Percentiles rank a stretch among this genome's conserved stretches.
These are phyloP conservation scores for Podocnemis expansa DNA, from an alignment of 2,113 vertebrate species.

Conservation along the genomic window DNA sequence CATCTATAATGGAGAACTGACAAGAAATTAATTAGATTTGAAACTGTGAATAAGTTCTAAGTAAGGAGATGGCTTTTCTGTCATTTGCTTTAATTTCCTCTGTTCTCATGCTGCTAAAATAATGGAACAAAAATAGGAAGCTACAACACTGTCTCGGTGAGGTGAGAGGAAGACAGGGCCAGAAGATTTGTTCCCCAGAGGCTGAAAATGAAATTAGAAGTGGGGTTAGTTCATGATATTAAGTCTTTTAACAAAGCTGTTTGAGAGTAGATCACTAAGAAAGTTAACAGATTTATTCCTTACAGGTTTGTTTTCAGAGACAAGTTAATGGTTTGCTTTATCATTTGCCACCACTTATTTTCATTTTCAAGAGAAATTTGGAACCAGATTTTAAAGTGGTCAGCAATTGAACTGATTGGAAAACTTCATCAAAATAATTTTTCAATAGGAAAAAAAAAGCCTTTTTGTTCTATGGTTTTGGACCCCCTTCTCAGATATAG, in stretches of 20 bases:
- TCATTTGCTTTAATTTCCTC: background rate
- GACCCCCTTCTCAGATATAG: background rate
- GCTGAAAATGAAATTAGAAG: background rate
- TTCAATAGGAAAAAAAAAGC: background rate
- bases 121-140: background rate
- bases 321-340: background rate
- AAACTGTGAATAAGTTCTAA: background rate
- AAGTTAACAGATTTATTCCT: background rate
- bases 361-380: background rate
- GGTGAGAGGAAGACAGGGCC: background rate
- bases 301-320: background rate
- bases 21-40: background rate
- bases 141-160: background rate
- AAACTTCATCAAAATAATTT: background rate
- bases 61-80: background rate
- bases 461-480: background rate
- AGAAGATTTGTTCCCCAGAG: background rate
- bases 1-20: accelerated
- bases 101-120: background rate
- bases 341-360: background rate
- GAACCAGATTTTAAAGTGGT: background rate
- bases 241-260: background rate
- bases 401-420: background rate
- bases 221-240: background rate
- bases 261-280: background rate